phyloP scores from a whole-genome alignment of 2,888 invertebrate species.

The Sisyra terminalis region DNA sequence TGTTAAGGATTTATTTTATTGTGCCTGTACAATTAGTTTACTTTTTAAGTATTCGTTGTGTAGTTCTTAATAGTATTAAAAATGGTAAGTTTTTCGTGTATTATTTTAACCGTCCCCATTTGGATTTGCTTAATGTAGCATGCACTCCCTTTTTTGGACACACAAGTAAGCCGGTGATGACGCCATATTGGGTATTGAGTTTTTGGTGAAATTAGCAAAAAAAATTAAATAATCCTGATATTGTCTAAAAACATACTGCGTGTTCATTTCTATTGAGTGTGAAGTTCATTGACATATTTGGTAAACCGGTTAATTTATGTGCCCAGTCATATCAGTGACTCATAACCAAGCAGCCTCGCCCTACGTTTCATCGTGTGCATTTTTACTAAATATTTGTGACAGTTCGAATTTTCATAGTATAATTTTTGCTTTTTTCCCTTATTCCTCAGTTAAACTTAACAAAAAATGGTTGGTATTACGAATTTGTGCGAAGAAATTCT shows the following conservation, averaged over 20 bases:
- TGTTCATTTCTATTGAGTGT: not conserved
- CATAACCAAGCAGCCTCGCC: slow-evolving; percentile 7
- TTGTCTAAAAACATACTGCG: not conserved
- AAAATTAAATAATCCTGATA: not conserved
- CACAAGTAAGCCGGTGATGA: slow-evolving; percentile 7
- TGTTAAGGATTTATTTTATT: slow-evolving; percentile 7
- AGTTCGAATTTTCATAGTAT: not conserved
- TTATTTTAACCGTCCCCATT: not conserved
- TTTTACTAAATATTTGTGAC: too few species aligned
- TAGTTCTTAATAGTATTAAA: slow-evolving; percentile 7
- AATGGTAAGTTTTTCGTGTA: slow-evolving; percentile 2
- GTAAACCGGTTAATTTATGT: slow-evolving; percentile 1
- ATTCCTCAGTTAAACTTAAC: too few species aligned
- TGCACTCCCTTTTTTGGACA: slow-evolving; percentile 6
- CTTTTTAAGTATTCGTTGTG: slow-evolving; percentile 6
- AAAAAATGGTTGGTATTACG: too few species aligned
- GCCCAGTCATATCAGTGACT: not conserved
- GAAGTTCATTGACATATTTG: slow-evolving; percentile 1
- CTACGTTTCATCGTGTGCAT: not conserved
- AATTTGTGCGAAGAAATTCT: too few species aligned
- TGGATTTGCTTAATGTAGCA: not conserved
- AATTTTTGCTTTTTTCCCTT: not conserved
- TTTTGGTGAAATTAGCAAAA: not conserved
- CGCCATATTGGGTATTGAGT: slow-evolving; percentile 6
- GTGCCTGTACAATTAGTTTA: not conserved